Conservation (phyloP, 2,113 vertebrate species). For the Oreochromis tanganicae region DNA sequence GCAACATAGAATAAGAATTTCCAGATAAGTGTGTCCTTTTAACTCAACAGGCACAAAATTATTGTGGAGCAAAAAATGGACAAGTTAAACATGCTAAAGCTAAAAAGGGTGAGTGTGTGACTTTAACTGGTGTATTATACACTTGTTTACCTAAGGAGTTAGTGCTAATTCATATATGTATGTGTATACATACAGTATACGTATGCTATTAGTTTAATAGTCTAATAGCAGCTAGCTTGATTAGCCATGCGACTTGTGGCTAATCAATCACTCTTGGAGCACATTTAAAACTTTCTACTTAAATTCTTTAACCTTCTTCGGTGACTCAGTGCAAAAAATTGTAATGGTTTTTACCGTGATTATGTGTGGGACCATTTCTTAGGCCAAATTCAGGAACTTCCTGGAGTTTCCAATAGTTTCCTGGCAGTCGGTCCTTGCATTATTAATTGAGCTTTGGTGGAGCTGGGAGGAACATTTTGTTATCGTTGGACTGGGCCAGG, state of each 20-base stretch:
- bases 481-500: background rate
- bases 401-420: background rate
- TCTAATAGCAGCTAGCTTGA: background rate
- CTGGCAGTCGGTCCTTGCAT: background rate
- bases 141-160: background rate
- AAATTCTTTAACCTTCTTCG: background rate
- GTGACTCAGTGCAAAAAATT: background rate
- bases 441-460: background rate
- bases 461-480: background rate
- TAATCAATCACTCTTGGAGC: background rate
- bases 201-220: background rate
- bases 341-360: background rate
- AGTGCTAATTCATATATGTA: background rate
- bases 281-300: background rate
- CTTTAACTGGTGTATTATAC: background rate
- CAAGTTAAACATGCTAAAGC: background rate
- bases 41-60: background rate
- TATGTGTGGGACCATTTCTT: background rate
- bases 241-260: background rate
- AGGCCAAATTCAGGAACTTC: background rate
- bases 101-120: background rate
- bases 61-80: background rate
- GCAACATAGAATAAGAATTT: background rate
- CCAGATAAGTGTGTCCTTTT: background rate
- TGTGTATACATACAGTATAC: background rate